Percentiles rank a stretch among this genome's conserved stretches.
phyloP scores from a whole-genome alignment of 2,797 vertebrate species.

The Mionectes olivaceus region DNA sequence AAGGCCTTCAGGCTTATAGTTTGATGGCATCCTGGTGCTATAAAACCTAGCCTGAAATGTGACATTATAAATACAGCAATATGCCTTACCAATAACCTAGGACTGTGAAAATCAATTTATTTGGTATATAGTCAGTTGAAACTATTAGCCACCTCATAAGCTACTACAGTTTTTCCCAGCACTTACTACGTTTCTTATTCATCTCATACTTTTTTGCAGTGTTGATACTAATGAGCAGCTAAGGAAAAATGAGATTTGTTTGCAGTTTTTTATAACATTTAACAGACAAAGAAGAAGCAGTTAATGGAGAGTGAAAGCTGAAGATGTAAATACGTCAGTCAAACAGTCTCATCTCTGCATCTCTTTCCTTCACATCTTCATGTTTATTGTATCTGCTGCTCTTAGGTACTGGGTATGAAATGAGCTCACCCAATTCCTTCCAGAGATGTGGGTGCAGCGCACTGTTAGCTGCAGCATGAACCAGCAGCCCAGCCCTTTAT shows the following conservation, averaged over 20 bases:
- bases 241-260: neutral
- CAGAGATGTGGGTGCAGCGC: fast-evolving
- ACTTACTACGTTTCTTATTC: neutral
- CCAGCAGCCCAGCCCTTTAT: neutral
- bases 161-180: neutral
- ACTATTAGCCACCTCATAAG: neutral
- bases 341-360: neutral
- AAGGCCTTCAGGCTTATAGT: neutral
- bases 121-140: neutral
- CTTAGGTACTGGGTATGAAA: neutral
- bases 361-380: neutral
- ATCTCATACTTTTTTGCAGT: neutral
- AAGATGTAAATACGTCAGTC: conserved; percentile 50
- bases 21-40: neutral
- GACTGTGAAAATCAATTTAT: neutral
- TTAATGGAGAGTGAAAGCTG: conserved; percentile 44
- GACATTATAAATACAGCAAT: neutral
- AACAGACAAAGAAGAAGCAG: neutral
- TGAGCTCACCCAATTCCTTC: neutral
- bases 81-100: neutral
- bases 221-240: neutral
- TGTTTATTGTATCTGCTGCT: neutral
- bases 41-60: neutral
- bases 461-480: neutral
- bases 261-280: neutral